Base-by-base conservation (phyloP, 2,888 invertebrate genomes). In the Agrochola macilenta region DNA sequence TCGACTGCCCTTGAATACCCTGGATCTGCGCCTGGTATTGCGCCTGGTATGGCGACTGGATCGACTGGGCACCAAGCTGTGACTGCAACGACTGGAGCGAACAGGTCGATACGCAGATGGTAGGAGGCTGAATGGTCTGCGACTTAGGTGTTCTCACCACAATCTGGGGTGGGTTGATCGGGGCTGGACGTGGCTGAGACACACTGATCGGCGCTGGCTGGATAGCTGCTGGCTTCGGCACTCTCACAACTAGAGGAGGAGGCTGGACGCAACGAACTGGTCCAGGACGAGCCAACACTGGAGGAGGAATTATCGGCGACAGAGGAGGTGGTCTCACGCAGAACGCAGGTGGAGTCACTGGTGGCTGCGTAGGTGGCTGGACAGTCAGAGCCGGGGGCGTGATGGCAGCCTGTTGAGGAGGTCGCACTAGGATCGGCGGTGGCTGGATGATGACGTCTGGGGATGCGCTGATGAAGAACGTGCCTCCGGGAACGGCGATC, bases 371-470 rank as follows among this genome's bases (percentile, higher is more conserved):
- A 0, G 92, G 92, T 0, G 93, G 94, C 70, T 93, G 92, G 2
- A 94, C 87, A 0, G 89, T 90, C 0, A 94, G 81, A 0, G 89
- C 66, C 0, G 94, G 92, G 7, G 94, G 95, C 0, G 86, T 89
- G 76, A 94, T 93, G 0, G 95, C 88, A 0, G 79, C 76, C 14
- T 89, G 90, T 5, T 89, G 89, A 0, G 89, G 89, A 0, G 94
- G 95, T 9, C 90, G 88, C 49, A 95, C 92, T 5, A 95, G 84
- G 83, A 96, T 94, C 0, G 95, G 88, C 0, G 96, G 95, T 0
- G 95, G 95, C 63, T 95, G 95, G 81, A 96, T 93, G 74, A 94
- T 77, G 1, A 94, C 90, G 82, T 94, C 94, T 3, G 95, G 95
- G 49, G 92, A 90, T 0, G 90, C 88, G 14, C 88, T 87, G 74